Percentiles rank a stretch among this genome's conserved stretches.
Evolutionary conservation across 1,140 invertebrate genomes (phyloP).

Genomic region (Condylostylus longicornis): DNA sequence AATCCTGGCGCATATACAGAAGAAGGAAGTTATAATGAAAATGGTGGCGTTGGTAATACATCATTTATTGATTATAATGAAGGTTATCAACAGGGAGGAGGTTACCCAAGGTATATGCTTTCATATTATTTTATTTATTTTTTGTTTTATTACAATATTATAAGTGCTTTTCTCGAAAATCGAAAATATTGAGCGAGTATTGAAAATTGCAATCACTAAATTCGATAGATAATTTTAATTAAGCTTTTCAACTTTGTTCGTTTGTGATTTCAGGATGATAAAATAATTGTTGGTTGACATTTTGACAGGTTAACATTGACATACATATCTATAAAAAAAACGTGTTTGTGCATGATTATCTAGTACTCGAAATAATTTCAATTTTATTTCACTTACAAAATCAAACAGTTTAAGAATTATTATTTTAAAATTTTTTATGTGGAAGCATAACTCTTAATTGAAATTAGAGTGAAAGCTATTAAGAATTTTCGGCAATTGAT

Average conservation of each 20-base stretch:
- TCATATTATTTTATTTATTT: too few relatives aligned
- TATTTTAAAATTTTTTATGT: background rate
- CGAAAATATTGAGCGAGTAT: background rate
- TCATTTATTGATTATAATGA: constrained; percentile 27
- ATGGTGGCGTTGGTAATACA: constrained; percentile 20
- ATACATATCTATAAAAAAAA: too few relatives aligned
- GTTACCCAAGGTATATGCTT: constrained; percentile 20
- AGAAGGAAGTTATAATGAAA: constrained; percentile 15
- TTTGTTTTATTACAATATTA: too few relatives aligned
- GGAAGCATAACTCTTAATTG: background rate
- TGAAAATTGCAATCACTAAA: background rate
- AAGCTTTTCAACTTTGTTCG: background rate
- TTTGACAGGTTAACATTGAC: too few relatives aligned
- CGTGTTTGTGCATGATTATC: too few relatives aligned
- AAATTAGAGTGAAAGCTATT: background rate
- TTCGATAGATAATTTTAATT: background rate
- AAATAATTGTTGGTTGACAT: too few relatives aligned
- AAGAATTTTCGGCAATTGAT: background rate
- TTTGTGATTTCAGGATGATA: background rate
- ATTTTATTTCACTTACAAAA: background rate
- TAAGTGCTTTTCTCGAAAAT: background rate
- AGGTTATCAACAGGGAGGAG: constrained; percentile 32
- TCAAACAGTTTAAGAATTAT: background rate
- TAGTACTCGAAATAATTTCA: too few relatives aligned
- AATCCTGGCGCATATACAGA: constrained; percentile 21